phyloP scores from a whole-genome alignment of 92 coral and sea anemone genomes.

The Diadumene lineata region DNA sequence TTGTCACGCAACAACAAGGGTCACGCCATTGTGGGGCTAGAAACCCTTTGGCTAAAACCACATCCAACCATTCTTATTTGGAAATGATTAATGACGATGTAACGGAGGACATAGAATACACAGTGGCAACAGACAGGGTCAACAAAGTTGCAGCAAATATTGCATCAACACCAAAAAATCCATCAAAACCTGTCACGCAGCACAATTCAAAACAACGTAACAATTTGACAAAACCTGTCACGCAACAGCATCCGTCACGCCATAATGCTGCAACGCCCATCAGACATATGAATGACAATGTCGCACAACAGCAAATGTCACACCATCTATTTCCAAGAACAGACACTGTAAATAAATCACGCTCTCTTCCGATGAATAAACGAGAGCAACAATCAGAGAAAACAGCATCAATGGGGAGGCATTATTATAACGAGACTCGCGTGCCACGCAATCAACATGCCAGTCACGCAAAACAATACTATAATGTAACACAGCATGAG shows the following conservation, averaged over 20 bases:
- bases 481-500: background rate
- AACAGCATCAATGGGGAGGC: background rate
- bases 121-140: background rate
- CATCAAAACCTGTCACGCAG: background rate
- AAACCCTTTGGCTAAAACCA: background rate
- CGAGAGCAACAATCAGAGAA: background rate
- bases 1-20: too few species aligned
- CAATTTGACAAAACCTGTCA: too few species aligned
- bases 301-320: background rate
- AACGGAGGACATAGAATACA: background rate
- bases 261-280: background rate
- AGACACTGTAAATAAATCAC: background rate
- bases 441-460: background rate
- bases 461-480: background rate
- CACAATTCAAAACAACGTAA: too few species aligned
- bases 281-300: background rate
- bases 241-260: background rate
- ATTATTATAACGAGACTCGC: background rate
- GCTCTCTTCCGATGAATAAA: background rate
- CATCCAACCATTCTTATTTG: background rate
- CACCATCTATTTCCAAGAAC: background rate
- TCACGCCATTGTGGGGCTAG: too few species aligned
- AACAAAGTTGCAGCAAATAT: background rate
- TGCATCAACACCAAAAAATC: background rate
- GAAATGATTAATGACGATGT: background rate